A percentile compares a stretch with the other conserved stretches of the same genome.
phyloP scores from a whole-genome alignment of 2,888 invertebrate genomes.

The Dasypolia templi region DNA sequence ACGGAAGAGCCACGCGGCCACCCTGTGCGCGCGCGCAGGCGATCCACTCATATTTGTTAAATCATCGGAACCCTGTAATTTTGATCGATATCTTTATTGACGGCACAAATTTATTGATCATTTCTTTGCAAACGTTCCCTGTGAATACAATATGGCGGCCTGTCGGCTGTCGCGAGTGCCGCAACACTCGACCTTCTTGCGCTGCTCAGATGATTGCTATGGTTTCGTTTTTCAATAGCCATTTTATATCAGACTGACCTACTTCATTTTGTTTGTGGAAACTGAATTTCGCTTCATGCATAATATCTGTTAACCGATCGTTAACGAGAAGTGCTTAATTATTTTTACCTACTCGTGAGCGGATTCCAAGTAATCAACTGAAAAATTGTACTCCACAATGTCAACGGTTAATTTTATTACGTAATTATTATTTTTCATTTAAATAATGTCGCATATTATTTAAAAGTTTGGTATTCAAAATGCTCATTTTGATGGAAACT shows the following conservation, averaged over 20 bases:
- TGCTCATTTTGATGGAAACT: conserved; percentile 29
- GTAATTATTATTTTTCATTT: conserved; percentile 60
- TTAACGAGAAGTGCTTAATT: conserved; percentile 63
- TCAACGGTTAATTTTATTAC: conserved; percentile 55
- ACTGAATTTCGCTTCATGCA: conserved; percentile 82
- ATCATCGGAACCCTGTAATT: conserved; percentile 90
- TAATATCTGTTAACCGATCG: conserved; percentile 71
- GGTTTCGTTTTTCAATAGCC: conserved; percentile 89
- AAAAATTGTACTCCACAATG: conserved; percentile 54
- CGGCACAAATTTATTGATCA: conserved; percentile 89
- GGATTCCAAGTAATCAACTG: conserved; percentile 60
- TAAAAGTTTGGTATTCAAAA: conserved; percentile 38
- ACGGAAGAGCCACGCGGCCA: conserved; percentile 86
- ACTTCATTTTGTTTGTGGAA: conserved; percentile 85
- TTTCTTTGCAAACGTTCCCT: conserved; percentile 87
- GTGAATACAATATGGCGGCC: conserved; percentile 85
- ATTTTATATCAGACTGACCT: conserved; percentile 87
- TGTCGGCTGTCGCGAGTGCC: conserved; percentile 82
- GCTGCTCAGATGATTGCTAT: conserved; percentile 84
- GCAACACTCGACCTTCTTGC: conserved; percentile 82
- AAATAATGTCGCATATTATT: conserved; percentile 50
- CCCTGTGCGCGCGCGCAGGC: conserved; percentile 83
- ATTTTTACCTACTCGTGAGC: conserved; percentile 53
- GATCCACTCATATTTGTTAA: conserved; percentile 89
- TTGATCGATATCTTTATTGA: conserved; percentile 91